phyloP scores from a whole-genome alignment of 2,888 invertebrate genomes.

The Augiades crinisus region DNA sequence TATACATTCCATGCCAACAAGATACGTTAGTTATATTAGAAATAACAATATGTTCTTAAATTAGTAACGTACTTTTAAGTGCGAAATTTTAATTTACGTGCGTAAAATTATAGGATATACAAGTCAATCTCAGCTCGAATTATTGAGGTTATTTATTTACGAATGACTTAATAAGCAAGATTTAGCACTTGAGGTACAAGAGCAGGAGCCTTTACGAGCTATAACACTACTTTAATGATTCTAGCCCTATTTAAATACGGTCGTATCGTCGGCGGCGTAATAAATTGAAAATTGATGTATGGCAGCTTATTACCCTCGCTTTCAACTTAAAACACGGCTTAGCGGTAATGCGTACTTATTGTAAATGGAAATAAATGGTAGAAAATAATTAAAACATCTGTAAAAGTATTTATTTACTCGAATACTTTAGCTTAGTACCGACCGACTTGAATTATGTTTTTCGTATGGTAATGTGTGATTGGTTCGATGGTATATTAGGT shows the following conservation, averaged over 20 bases:
- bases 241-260: constrained; percentile 40
- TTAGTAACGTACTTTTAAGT: constrained; percentile 6
- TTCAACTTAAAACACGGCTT: constrained; percentile 31
- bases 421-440: constrained; percentile 16
- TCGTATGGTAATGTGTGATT: constrained; percentile 24
- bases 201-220: constrained; percentile 47
- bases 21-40: too few species aligned
- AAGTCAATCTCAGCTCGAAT: constrained; percentile 22
- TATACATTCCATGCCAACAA: too few species aligned
- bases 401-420: constrained; percentile 25
- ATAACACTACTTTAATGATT: constrained; percentile 50
- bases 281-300: constrained; percentile 45
- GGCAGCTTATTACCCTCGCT: constrained; percentile 34
- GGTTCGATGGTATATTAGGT: constrained; percentile 21
- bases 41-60: neutral
- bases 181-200: constrained; percentile 47
- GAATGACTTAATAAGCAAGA: constrained; percentile 56
- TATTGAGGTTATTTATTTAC: constrained; percentile 49
- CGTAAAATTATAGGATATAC: constrained; percentile 19
- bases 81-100: constrained; percentile 17
- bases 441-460: constrained; percentile 22
- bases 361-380: constrained; percentile 25
- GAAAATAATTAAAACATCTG: constrained; percentile 26
- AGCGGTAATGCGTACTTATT: constrained; percentile 29
- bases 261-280: constrained; percentile 38